Evolutionary conservation across 2,888 invertebrate species (phyloP).

Genomic region (Lamproptera curius): DNA sequence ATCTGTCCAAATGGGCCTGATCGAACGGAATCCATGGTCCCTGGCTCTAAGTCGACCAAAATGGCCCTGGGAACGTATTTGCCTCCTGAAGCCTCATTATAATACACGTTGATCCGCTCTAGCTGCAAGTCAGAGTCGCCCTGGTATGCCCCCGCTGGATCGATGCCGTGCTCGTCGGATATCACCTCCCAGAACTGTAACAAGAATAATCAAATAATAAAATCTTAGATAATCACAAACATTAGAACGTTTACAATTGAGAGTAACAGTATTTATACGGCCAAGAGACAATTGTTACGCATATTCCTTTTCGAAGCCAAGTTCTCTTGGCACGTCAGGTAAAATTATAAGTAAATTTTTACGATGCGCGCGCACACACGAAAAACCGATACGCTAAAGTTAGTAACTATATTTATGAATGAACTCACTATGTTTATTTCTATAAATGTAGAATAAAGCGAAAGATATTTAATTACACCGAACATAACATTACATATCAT

Average conservation of each 20-base stretch:
- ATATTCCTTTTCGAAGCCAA: background rate
- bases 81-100: constrained; percentile 82
- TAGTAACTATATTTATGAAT: too few species aligned
- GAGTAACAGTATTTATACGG: too few species aligned
- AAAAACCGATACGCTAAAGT: background rate
- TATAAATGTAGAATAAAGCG: too few species aligned
- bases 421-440: too few species aligned
- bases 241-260: background rate
- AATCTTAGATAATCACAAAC: background rate
- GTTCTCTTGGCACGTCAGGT: background rate
- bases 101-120: constrained; percentile 87
- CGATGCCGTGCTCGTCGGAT: constrained; percentile 63
- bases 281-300: too few species aligned
- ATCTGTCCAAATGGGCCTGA: constrained; percentile 83
- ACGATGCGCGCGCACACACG: background rate
- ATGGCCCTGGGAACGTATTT: constrained; percentile 61
- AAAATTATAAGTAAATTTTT: background rate
- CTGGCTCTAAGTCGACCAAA: constrained; percentile 63
- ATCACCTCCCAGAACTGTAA: constrained; percentile 68
- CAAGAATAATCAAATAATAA: constrained; percentile 4
- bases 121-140: constrained; percentile 85
- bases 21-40: constrained; percentile 82
- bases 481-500: too few species aligned
- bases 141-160: constrained; percentile 68
- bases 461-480: too few species aligned